phyloP scores from a whole-genome alignment of 2,797 vertebrate species.

The Tapera naevia region DNA sequence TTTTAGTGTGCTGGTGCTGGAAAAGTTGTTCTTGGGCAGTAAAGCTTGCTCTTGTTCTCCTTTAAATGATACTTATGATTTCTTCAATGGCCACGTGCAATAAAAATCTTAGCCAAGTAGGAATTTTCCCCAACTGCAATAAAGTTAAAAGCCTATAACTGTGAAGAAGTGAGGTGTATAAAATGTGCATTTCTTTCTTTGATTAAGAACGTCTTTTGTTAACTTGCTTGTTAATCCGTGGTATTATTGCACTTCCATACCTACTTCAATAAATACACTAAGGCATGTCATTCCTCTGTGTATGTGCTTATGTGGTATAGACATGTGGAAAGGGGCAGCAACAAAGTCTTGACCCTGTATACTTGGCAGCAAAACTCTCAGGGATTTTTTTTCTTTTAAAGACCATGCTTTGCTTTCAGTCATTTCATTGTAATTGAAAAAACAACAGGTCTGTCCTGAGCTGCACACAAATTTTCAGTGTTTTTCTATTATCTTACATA shows the following conservation, averaged over 20 bases:
- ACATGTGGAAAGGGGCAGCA: neutral
- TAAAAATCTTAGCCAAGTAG: neutral
- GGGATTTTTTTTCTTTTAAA: neutral
- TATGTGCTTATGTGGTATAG: neutral
- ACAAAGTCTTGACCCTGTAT: neutral
- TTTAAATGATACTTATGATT: neutral
- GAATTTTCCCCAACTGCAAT: neutral
- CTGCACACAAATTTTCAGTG: neutral
- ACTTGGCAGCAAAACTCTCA: neutral
- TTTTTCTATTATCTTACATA: neutral
- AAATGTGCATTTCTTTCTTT: neutral
- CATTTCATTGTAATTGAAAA: neutral
- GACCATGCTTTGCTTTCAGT: neutral
- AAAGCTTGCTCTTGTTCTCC: neutral
- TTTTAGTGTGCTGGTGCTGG: neutral
- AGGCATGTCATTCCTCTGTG: neutral
- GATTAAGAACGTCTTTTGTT: neutral
- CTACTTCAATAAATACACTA: neutral
- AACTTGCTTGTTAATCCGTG: neutral
- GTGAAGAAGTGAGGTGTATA: neutral
- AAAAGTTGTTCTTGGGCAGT: neutral
- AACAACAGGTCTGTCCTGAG: neutral
- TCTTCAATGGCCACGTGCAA: neutral
- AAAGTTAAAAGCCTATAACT: neutral
- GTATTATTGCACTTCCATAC: neutral